phyloP scores from a whole-genome alignment of 2,888 invertebrate genomes.

The Apamea monoglypha region DNA sequence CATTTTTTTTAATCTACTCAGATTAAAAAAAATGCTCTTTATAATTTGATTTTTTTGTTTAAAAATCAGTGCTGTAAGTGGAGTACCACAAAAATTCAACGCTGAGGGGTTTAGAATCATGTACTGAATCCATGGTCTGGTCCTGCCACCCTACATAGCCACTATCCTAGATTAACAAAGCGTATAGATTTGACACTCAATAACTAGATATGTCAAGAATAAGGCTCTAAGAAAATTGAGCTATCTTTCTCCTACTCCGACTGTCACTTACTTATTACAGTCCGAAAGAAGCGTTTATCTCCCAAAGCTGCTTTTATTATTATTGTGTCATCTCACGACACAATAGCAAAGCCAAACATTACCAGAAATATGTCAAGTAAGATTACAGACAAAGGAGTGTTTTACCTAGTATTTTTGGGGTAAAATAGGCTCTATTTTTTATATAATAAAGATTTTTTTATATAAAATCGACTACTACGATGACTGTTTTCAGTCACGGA shows the following conservation, averaged over 20 bases:
- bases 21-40: too few relatives aligned
- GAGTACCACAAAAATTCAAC: too few relatives aligned
- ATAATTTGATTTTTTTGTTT: too few relatives aligned
- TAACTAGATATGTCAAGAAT: slow-evolving; percentile 2
- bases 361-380: slow-evolving; percentile 14
- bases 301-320: slow-evolving; percentile 38
- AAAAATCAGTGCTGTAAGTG: too few relatives aligned
- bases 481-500: not conserved
- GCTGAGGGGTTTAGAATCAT: too few relatives aligned
- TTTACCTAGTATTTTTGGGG: not conserved
- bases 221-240: not conserved
- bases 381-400: not conserved
- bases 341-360: slow-evolving; percentile 28
- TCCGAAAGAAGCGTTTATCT: slow-evolving; percentile 27
- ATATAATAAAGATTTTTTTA: not conserved
- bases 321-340: slow-evolving; percentile 25
- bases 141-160: not conserved
- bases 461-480: too few relatives aligned
- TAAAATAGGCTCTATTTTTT: not conserved
- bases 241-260: not conserved
- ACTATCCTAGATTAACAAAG: not conserved
- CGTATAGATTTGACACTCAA: not conserved
- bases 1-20: too few relatives aligned
- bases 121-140: too few relatives aligned
- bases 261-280: not conserved